Evolutionary conservation across 2,797 vertebrate genomes (phyloP).

Genomic region (Chelon labrosus): DNA sequence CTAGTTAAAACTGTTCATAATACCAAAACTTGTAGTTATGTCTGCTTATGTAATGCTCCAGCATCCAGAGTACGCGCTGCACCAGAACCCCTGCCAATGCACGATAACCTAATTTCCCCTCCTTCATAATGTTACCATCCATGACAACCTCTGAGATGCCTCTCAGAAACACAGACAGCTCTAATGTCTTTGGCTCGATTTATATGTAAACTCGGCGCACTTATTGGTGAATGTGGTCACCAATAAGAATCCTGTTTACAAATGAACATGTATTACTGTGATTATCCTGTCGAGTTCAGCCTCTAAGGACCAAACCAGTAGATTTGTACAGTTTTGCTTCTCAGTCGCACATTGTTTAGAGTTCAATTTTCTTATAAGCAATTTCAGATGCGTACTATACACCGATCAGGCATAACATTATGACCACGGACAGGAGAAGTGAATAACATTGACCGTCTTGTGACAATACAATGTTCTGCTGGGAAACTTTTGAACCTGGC

Average conservation of each 20-base stretch:
- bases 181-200: background rate
- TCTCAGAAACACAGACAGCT: constrained; percentile 19
- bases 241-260: constrained; percentile 12
- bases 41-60: constrained; percentile 12
- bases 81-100: background rate
- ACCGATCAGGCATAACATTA: no score
- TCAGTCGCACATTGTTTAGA: no score
- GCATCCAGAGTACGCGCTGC: constrained; percentile 12
- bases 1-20: background rate
- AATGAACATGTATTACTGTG: background rate
- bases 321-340: no score
- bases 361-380: no score
- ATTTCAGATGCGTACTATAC: no score
- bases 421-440: no score
- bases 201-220: background rate
- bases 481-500: no score
- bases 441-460: no score
- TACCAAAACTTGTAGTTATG: background rate
- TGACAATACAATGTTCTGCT: no score
- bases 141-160: constrained; percentile 6
- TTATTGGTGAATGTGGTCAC: background rate
- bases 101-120: constrained; percentile 8
- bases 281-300: no score
- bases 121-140: constrained; percentile 13
- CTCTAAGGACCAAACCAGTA: no score